A percentile compares a stretch with the other conserved stretches of the same genome.
phyloP scores from a whole-genome alignment of 2,888 invertebrate species.

The Cordilura impudica region DNA sequence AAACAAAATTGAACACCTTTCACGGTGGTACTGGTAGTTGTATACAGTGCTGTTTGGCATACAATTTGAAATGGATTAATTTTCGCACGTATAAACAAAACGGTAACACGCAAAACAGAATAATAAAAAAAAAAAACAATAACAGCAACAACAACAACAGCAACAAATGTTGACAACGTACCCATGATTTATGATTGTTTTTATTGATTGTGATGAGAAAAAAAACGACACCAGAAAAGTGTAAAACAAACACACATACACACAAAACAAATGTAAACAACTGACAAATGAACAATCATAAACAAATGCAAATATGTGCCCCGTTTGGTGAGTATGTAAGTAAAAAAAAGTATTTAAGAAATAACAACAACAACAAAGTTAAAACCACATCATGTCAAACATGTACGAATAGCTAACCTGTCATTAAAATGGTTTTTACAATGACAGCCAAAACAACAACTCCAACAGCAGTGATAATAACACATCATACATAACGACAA shows the following conservation, averaged over 20 bases:
- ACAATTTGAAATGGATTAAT: conserved; percentile 52
- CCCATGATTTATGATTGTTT: conserved; percentile 63
- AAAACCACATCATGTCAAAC: conserved; percentile 44
- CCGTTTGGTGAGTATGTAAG: background rate
- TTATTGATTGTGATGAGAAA: conserved; percentile 63
- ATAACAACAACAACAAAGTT: conserved; percentile 8
- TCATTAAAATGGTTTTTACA: conserved; percentile 42
- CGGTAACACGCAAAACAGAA: conserved; percentile 34
- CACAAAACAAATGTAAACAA: conserved; percentile 54
- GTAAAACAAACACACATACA: conserved; percentile 44
- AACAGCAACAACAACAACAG: conserved; percentile 5
- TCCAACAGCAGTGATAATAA: conserved; percentile 15
- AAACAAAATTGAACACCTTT: conserved; percentile 42
- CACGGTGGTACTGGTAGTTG: background rate
- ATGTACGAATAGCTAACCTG: conserved; percentile 34
- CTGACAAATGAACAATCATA: conserved; percentile 50
- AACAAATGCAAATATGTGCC: conserved; percentile 18
- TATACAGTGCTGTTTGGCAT: conserved; percentile 6
- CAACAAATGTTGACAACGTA: conserved; percentile 42
- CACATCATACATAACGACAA: background rate
- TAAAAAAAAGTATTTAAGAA: conserved; percentile 9
- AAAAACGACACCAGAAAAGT: conserved; percentile 52
- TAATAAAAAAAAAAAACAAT: background rate
- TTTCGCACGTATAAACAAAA: conserved; percentile 46
- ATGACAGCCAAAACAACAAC: conserved; percentile 45